phyloP scores from a whole-genome alignment of 1,140 invertebrate species.

The Lepidurus apus region DNA sequence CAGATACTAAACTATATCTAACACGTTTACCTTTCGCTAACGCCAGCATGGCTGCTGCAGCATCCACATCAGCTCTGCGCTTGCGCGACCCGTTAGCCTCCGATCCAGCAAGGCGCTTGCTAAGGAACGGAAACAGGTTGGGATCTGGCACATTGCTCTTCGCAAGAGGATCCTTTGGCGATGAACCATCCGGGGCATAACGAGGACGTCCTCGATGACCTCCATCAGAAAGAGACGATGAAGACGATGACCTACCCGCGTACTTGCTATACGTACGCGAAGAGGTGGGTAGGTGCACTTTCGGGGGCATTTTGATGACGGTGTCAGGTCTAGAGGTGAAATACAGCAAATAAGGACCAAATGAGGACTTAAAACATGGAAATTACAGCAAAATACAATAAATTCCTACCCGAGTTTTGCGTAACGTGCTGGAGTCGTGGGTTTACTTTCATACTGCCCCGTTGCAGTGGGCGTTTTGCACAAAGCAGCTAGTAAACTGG shows the following conservation, averaged over 20 bases:
- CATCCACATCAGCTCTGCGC: slow-evolving; percentile 58
- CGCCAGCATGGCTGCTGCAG: slow-evolving; percentile 72
- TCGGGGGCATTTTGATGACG: slow-evolving; percentile 25
- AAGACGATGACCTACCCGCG: slow-evolving; percentile 4
- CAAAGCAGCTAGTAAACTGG: slow-evolving; percentile 75
- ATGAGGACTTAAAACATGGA: neutral
- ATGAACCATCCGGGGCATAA: slow-evolving; percentile 16
- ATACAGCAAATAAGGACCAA: neutral
- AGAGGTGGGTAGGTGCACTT: slow-evolving; percentile 24
- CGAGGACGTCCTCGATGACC: neutral
- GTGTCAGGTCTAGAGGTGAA: slow-evolving; percentile 31
- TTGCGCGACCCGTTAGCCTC: slow-evolving; percentile 37
- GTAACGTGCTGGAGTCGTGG: neutral
- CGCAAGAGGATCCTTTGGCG: neutral
- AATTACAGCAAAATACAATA: no score
- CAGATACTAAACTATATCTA: neutral
- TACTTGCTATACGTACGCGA: slow-evolving; percentile 22
- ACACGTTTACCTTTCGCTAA: slow-evolving; percentile 43
- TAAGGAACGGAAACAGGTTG: slow-evolving; percentile 70
- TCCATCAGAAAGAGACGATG: neutral
- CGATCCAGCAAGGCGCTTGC: slow-evolving; percentile 55
- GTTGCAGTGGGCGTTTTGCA: slow-evolving; percentile 60
- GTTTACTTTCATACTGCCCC: slow-evolving; percentile 22
- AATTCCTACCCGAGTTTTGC: neutral
- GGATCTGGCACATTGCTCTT: slow-evolving; percentile 54